A percentile compares a stretch with the other conserved stretches of the same genome.
Evolutionary conservation across 2,113 vertebrate species (phyloP).

Genomic region (Tursiops truncatus): DNA sequence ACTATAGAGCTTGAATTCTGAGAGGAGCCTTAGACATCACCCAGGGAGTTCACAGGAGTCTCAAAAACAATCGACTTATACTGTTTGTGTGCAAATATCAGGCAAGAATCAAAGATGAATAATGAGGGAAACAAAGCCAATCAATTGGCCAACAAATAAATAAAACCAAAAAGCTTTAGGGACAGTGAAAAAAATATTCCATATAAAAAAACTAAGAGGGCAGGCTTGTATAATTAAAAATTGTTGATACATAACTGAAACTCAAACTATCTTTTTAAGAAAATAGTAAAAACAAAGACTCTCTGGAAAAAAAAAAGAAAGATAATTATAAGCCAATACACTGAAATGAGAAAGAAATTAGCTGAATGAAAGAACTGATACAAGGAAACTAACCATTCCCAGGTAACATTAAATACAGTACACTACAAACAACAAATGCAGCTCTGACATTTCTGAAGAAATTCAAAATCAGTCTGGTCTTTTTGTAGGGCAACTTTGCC

Average conservation of each 20-base stretch:
- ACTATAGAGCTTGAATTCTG: not conserved
- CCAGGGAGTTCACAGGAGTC: not conserved
- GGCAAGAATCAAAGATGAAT: not conserved
- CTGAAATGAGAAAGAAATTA: conserved; percentile 25
- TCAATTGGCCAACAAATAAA: not conserved
- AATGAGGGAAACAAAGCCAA: not conserved
- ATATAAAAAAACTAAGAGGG: not conserved
- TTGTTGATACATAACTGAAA: conserved; percentile 45
- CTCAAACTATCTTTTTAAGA: conserved; percentile 28
- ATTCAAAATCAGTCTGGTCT: not conserved
- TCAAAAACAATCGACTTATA: not conserved
- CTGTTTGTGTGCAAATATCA: not conserved
- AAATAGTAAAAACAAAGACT: conserved; percentile 47
- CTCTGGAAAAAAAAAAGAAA: not conserved
- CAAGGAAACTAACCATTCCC: not conserved
- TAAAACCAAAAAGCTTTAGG: not conserved
- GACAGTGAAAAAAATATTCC: not conserved
- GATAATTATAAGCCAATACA: conserved; percentile 37
- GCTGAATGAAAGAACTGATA: not conserved
- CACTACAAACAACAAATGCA: not conserved
- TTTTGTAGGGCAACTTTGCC: not conserved
- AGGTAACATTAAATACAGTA: not conserved
- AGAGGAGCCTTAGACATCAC: not conserved
- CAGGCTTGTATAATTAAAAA: conserved; percentile 1
- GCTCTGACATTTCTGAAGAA: not conserved